phyloP scores from a whole-genome alignment of 2,113 vertebrate genomes.

The Colistium nudipinnis region DNA sequence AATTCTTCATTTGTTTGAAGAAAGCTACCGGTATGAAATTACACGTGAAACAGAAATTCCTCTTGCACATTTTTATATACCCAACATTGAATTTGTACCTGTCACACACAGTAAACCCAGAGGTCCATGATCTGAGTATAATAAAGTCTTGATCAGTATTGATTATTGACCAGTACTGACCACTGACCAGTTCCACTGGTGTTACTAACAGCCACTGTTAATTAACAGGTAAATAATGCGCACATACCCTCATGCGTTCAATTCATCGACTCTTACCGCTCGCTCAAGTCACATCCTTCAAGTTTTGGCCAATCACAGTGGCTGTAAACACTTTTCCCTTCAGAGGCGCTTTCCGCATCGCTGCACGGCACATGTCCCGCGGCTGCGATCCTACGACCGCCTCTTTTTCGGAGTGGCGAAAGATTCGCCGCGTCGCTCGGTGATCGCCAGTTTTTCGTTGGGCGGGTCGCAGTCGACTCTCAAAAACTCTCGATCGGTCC shows the following conservation, averaged over 20 bases:
- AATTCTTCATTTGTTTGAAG: neutral
- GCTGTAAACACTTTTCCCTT: neutral
- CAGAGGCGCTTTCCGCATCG: neutral
- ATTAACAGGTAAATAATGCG: too few relatives aligned
- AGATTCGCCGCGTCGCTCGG: too few relatives aligned
- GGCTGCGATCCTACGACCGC: neutral
- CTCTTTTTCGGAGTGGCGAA: neutral
- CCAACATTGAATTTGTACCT: neutral
- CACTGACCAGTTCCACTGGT: too few relatives aligned
- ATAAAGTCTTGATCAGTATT: neutral
- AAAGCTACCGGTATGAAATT: too few relatives aligned
- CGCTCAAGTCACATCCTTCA: neutral
- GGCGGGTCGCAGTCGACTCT: neutral
- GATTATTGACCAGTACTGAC: too few relatives aligned
- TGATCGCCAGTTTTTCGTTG: neutral
- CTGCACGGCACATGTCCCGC: neutral
- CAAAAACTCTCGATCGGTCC: slow-evolving; percentile 12
- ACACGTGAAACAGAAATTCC: too few relatives aligned
- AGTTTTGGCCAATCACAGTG: neutral
- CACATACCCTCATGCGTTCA: neutral
- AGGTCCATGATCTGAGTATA: neutral
- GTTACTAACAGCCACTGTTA: too few relatives aligned
- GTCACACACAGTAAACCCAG: neutral
- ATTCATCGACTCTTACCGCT: neutral
- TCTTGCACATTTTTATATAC: too few relatives aligned